Evolutionary conservation across 2,888 invertebrate genomes (phyloP), one percentile per base, ranked within the genome.

Genomic region (Epinotia demarniana): DNA sequence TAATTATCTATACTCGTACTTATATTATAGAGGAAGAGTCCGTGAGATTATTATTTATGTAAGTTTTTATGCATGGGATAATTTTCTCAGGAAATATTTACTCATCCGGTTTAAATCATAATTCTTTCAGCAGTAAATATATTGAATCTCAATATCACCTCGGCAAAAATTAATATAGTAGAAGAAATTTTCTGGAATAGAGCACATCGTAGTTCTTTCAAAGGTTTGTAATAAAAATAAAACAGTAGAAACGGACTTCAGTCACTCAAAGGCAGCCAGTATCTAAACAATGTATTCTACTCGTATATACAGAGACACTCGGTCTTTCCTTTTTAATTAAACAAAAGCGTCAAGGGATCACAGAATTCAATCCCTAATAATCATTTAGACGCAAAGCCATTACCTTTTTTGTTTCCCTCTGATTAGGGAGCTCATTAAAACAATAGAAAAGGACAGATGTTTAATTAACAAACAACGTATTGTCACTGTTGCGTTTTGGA

Each of bases 291-390:
- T 60, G 23, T 33, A 43, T 53, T 53, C 6, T 53, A 53, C 16
- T 4, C 23, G 23, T 68, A 57, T 55, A 68, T 2, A 68, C 19
- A 4, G 16, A 62, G n/a, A 11, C 19, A 60, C n/a, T 60, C 8
- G 13, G n/a, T 64, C 61, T 27, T 69, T 64, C 75, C 79, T 78
- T 78, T 83, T 84, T 83, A 83, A 83, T 83, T 82, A 83, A 83
- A 80, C 72, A 74, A 73, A 73, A 73, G 68, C 78, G 75, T 67
- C 60, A 72, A 61, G 55, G 64, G 73, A 72, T 69, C 77, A 75
- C 75, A 82, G 79, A 82, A 82, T 81, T 80, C 80, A 82, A 80
- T 81, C 79, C 79, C 79, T 82, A 83, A 83, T 83, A 82, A 84
- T 78, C 82, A 79, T 82, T 83, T 80, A 71, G 79, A 77, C 61